A percentile compares a stretch with the other conserved stretches of the same genome.
Conservation (phyloP, 1,140 invertebrate species). For the Trinorchestia longiramus region DNA sequence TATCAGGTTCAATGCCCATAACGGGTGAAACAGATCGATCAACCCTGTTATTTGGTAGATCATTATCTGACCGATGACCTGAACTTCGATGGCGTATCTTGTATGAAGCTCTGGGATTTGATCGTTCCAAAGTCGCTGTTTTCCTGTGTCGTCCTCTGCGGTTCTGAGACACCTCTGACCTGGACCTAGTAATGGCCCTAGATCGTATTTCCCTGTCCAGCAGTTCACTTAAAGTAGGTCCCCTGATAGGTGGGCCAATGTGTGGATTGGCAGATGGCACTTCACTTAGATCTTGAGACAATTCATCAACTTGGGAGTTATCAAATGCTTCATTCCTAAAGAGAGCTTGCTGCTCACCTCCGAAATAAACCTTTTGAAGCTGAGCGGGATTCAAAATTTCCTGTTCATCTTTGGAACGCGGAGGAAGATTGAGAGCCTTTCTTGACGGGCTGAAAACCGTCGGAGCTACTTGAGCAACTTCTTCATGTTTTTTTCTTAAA, state of each 20-base stretch:
- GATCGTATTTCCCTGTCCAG: conserved; percentile 27
- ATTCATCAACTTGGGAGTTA: conserved; percentile 6
- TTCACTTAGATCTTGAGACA: background rate
- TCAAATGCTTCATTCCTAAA: conserved; percentile 36
- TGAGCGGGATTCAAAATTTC: conserved; percentile 24
- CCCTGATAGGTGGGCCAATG: background rate
- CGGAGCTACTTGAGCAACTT: conserved; percentile 26
- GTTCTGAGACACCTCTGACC: conserved; percentile 11
- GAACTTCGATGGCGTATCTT: background rate
- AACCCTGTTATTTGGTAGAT: background rate
- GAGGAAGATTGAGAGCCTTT: conserved; percentile 34
- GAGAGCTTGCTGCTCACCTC: background rate
- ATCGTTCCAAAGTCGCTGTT: conserved; percentile 11
- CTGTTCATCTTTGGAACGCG: conserved; percentile 22
- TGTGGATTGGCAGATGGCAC: background rate
- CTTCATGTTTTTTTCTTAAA: conserved; percentile 22
- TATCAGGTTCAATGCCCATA: conserved; percentile 26
- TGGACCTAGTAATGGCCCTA: background rate
- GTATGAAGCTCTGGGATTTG: background rate
- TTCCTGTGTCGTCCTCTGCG: background rate
- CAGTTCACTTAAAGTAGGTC: background rate
- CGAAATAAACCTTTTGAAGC: conserved; percentile 41
- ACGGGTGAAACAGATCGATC: background rate
- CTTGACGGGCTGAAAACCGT: conserved; percentile 30
- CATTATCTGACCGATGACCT: background rate